These are phyloP conservation scores for Penelope pileata DNA, from an alignment of 2,113 vertebrate species.

Conservation along the genomic window DNA sequence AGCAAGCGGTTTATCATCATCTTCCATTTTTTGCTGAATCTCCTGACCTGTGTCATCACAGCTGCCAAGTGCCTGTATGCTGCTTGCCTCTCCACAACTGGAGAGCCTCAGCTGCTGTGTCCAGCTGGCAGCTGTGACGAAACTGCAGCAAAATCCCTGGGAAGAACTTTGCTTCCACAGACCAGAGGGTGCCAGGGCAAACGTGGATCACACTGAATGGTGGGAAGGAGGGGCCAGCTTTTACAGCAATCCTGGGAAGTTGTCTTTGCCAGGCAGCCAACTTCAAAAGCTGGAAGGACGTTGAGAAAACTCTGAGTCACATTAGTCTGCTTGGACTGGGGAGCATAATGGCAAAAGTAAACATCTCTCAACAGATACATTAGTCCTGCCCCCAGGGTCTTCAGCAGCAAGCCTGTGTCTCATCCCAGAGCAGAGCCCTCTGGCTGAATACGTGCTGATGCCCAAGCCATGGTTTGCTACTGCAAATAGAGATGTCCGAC, in stretches of 20 bases:
- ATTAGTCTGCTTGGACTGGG: constrained; percentile 35
- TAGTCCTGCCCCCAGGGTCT: neutral
- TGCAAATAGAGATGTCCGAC: neutral
- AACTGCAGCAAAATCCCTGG: constrained; percentile 14
- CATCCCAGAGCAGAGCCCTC: neutral
- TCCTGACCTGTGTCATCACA: neutral
- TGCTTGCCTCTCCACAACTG: neutral
- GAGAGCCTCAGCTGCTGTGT: neutral
- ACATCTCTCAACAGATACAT: neutral
- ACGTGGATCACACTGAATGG: neutral
- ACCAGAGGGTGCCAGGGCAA: neutral
- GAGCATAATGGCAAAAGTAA: constrained; percentile 52
- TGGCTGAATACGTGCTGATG: neutral
- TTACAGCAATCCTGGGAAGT: constrained; percentile 38
- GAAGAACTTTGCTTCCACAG: neutral
- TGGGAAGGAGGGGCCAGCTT: constrained; percentile 28
- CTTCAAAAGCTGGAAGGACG: neutral
- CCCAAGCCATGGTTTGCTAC: neutral
- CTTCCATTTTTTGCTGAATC: neutral
- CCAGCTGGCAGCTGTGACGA: neutral
- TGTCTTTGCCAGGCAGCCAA: constrained; percentile 29
- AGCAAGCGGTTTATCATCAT: neutral
- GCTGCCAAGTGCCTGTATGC: neutral
- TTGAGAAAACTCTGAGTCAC: constrained; percentile 50
- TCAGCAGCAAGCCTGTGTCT: neutral